Conservation (phyloP, 2,113 vertebrate species). For the Numida meleagris region DNA sequence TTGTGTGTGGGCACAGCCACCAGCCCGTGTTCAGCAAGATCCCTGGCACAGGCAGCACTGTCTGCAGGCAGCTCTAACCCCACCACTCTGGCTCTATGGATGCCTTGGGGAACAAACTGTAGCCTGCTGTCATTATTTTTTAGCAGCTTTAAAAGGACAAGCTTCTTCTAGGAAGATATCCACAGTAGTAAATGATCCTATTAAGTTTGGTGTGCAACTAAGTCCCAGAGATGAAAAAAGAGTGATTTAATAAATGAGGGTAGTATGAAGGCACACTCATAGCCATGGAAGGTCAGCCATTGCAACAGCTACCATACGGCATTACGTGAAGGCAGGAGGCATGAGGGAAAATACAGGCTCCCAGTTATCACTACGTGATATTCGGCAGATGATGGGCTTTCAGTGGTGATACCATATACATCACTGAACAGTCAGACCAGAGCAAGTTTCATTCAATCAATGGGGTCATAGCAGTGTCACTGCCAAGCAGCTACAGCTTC, state of each 20-base stretch:
- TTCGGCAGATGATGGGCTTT: background rate
- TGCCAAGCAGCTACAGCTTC: background rate
- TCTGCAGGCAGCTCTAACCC: background rate
- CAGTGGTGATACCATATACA: background rate
- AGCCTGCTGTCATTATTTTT: background rate
- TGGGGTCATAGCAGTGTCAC: background rate
- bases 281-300: background rate
- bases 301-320: background rate
- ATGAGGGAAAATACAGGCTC: background rate
- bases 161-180: background rate
- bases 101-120: background rate
- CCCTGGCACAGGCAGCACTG: background rate
- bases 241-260: background rate
- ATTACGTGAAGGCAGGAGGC: background rate
- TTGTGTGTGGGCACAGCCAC: fast-evolving
- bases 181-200: background rate
- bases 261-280: background rate
- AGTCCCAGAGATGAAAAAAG: background rate
- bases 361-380: background rate
- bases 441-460: background rate
- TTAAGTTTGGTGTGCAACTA: background rate
- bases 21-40: fast-evolving
- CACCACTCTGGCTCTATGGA: background rate
- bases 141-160: background rate
- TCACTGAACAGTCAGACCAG: background rate